Conservation (phyloP, 2,113 vertebrate genomes). For the Gobio gobio region DNA sequence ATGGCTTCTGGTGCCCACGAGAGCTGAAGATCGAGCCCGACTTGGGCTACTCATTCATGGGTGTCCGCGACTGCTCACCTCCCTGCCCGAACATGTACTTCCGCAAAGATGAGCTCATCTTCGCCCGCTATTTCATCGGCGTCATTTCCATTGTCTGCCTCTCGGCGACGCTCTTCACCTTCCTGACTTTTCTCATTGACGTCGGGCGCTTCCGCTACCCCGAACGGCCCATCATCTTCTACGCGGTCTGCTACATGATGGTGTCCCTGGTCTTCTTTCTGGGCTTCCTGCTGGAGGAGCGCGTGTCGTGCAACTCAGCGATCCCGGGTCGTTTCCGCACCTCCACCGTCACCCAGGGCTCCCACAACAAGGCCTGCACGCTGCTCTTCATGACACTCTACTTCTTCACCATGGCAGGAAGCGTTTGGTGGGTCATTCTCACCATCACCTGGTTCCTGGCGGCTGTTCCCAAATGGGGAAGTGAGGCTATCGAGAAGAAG, state of each 20-base stretch:
- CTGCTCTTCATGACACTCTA: slow-evolving; percentile 98
- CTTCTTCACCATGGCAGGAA: slow-evolving; percentile 99
- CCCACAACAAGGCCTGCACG: slow-evolving; percentile 97
- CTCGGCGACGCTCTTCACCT: slow-evolving; percentile 95
- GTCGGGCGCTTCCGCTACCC: slow-evolving; percentile 96
- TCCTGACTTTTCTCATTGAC: slow-evolving; percentile 97
- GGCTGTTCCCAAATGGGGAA: slow-evolving; percentile 98
- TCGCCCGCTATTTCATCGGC: slow-evolving; percentile 96
- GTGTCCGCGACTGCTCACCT: slow-evolving; percentile 91
- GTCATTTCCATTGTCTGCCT: slow-evolving; percentile 96
- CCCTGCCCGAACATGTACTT: slow-evolving; percentile 99
- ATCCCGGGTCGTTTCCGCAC: slow-evolving; percentile 85
- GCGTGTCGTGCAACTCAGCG: slow-evolving; percentile 89
- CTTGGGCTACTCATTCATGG: slow-evolving; percentile 93
- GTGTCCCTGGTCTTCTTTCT: slow-evolving; percentile 96
- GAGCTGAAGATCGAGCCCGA: slow-evolving; percentile 93
- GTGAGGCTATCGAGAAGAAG: slow-evolving; percentile 98
- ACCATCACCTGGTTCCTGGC: slow-evolving; percentile 99
- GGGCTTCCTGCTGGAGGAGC: slow-evolving; percentile 92
- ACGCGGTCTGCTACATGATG: slow-evolving; percentile 99
- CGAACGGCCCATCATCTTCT: slow-evolving; percentile 96
- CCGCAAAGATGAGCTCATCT: slow-evolving; percentile 87
- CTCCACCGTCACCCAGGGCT: slow-evolving; percentile 93
- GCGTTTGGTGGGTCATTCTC: slow-evolving; percentile 98
- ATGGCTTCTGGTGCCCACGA: slow-evolving; percentile 96